These are phyloP conservation scores for Acomys russatus DNA, from an alignment of 2,797 vertebrate genomes.

Conservation along the genomic window DNA sequence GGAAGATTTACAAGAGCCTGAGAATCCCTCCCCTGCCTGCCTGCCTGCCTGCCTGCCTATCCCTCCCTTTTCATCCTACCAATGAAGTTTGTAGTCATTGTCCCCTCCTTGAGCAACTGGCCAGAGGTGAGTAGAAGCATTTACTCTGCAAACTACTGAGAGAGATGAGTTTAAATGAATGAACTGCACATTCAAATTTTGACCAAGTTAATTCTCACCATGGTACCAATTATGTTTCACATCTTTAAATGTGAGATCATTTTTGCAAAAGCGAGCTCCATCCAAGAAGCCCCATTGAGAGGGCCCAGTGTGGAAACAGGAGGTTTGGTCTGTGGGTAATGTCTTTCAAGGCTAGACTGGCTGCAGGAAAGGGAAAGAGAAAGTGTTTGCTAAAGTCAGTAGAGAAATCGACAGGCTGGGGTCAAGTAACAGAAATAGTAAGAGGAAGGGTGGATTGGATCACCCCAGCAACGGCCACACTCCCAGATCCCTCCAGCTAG, in stretches of 20 bases:
- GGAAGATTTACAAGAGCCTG: constrained; percentile 68
- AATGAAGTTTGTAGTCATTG: constrained; percentile 29
- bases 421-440: constrained; percentile 25
- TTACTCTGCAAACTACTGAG: constrained; percentile 26
- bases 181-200: constrained; percentile 20
- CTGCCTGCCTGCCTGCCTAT: constrained; percentile 35
- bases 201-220: constrained; percentile 24
- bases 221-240: constrained; percentile 9
- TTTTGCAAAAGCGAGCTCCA: neutral
- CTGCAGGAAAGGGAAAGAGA: constrained; percentile 30
- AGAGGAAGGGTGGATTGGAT: neutral
- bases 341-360: constrained; percentile 41
- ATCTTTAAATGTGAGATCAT: neutral
- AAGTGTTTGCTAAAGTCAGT: constrained; percentile 18
- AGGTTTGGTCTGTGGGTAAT: constrained; percentile 16
- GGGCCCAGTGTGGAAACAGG: neutral
- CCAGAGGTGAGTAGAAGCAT: constrained; percentile 17
- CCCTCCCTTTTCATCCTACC: constrained; percentile 36
- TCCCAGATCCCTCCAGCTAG: neutral
- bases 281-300: constrained; percentile 5
- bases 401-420: constrained; percentile 52
- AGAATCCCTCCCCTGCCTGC: constrained; percentile 48
- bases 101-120: neutral
- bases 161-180: neutral
- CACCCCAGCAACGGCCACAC: neutral